Percentiles rank a stretch among this genome's conserved stretches.
These are phyloP conservation scores for Stomorhina lunata DNA, from an alignment of 2,888 invertebrate genomes.

Conservation along the genomic window DNA sequence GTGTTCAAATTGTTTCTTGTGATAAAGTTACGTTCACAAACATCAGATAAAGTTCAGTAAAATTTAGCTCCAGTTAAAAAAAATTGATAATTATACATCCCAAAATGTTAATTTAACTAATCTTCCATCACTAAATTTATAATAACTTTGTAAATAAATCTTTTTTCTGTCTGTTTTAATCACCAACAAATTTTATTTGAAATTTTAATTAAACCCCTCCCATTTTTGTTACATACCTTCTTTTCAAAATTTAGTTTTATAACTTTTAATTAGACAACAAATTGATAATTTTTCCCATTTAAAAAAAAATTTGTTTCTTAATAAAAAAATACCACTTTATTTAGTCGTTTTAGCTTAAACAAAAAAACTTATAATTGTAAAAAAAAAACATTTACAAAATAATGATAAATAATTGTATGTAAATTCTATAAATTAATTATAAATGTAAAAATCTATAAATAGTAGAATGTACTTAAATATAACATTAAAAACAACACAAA, in stretches of 20 bases:
- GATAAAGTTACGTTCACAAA: no score
- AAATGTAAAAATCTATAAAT: slow-evolving; percentile 66
- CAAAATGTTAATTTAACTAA: no score
- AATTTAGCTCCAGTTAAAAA: no score
- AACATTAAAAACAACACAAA: slow-evolving; percentile 24
- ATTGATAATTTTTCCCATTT: slow-evolving; percentile 4
- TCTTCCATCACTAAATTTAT: no score
- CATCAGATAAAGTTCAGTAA: no score
- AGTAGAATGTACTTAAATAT: slow-evolving; percentile 69
- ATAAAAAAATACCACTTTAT: slow-evolving; percentile 53
- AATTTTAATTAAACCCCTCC: no score
- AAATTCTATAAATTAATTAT: slow-evolving; percentile 63
- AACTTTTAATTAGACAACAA: slow-evolving; percentile 70
- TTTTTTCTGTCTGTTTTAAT: no score
- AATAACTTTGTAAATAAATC: no score
- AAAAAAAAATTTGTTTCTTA: slow-evolving; percentile 69
- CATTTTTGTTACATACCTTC: no score
- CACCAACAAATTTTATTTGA: no score
- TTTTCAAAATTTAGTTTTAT: slow-evolving; percentile 75
- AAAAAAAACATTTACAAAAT: slow-evolving; percentile 66
- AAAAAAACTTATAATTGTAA: slow-evolving; percentile 69
- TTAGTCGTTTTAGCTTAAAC: slow-evolving; percentile 45
- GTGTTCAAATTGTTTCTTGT: no score
- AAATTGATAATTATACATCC: no score
- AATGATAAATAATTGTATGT: slow-evolving; percentile 61